Evolutionary conservation across 2,113 vertebrate genomes (phyloP).

Genomic region (Trichechus manatus): DNA sequence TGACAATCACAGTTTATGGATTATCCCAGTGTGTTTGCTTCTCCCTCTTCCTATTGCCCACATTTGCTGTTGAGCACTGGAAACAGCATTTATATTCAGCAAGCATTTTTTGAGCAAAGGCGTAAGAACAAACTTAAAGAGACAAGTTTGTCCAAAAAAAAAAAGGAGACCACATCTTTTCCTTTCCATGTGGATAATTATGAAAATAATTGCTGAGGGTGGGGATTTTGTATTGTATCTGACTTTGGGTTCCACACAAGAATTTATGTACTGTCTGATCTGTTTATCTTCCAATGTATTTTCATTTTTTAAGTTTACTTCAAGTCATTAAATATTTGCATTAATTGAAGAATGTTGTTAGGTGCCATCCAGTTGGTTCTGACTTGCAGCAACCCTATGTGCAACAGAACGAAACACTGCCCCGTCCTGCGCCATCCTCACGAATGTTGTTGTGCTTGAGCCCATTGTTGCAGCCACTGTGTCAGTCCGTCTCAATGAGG

Average conservation of each 20-base stretch:
- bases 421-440: no score
- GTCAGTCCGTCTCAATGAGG: no score
- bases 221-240: conserved; percentile 17
- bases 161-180: neutral
- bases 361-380: no score
- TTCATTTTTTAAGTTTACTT: conserved; percentile 22
- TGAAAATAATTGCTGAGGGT: conserved; percentile 26
- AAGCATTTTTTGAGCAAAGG: conserved; percentile 49
- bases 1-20: conserved; percentile 10
- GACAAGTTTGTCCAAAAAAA: neutral
- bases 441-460: no score
- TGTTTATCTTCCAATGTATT: conserved; percentile 36
- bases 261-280: conserved; percentile 28
- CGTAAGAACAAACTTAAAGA: conserved; percentile 11
- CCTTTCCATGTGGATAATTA: conserved; percentile 53
- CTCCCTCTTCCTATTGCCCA: neutral
- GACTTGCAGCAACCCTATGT: no score
- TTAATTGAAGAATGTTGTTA: no score
- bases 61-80: conserved; percentile 24
- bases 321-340: no score
- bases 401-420: no score
- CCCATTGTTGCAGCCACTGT: no score
- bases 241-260: conserved; percentile 40
- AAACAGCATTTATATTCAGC: conserved; percentile 2
- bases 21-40: conserved; percentile 21